Base-by-base conservation (phyloP, 2,113 vertebrate genomes). In the Callorhinus ursinus region DNA sequence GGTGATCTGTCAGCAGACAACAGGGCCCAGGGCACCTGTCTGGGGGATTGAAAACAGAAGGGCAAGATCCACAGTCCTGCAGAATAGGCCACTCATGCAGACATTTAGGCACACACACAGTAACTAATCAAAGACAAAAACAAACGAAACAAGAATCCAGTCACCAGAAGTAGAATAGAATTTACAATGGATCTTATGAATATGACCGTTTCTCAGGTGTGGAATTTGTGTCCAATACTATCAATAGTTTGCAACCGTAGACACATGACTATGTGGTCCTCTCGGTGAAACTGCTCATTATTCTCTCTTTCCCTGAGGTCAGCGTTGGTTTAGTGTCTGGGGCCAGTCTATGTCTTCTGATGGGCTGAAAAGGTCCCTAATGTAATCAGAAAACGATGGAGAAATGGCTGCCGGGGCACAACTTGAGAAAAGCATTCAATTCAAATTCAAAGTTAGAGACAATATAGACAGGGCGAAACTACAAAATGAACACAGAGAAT, bases 241-340 rank as follows among this genome's bases (percentile, higher is more conserved):
- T 67, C 22, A 14, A 28, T 49, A 4, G 61, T 28, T n/a, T 0
- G 0, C 18, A 12, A 12, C 19, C 15, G 9, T 3, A 7, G 7
- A 12, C 55, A 16, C 19, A 33, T 24, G n/a, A 10, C 0, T 7
- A 1, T 61, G 21, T 83, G 53, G 46, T n/a, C 13, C 2, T 74
- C 8, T 13, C 0, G 46, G 24, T 13, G 31, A 65, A 59, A 39
- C 3, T 51, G 33, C 7, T 33, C 69, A 36, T 36, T 13, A 4
- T 19, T 22, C 36, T 21, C 14, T 92, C 49, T 71, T 72, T n/a
- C 53, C 8, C 26, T 69, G 61, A 67, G 24, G 18, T 87, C 53
- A 88, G 72, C 5, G 21, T 24, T 36, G n/a, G 13, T 10, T 39
- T 10, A 6, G 0, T 0, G 15, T 13, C 51, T 57, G 7, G 7